These are phyloP conservation scores for Potamilus streckersoni DNA, from an alignment of 1,140 invertebrate species.

Conservation along the genomic window DNA sequence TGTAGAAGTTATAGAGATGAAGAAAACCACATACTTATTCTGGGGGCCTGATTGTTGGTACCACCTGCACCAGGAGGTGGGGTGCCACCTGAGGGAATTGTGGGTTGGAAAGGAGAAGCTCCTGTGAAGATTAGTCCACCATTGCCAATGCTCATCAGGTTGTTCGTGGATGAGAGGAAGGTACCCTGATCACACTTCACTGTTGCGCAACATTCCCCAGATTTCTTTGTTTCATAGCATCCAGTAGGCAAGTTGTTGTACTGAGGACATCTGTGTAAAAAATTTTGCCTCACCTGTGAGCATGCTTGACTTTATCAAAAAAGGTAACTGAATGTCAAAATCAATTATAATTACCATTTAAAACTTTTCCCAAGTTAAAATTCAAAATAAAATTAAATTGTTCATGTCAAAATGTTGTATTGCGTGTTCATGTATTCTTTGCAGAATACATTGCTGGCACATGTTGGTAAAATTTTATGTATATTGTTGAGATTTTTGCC, in stretches of 20 bases:
- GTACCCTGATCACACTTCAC: constrained; percentile 40
- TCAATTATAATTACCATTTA: too few species aligned
- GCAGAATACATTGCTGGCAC: too few species aligned
- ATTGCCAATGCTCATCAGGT: constrained; percentile 40
- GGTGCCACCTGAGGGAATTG: constrained; percentile 28
- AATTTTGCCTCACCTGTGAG: background rate
- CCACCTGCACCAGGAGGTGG: constrained; percentile 41
- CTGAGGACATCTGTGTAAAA: constrained; percentile 45
- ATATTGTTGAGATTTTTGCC: too few species aligned
- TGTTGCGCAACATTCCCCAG: constrained; percentile 49
- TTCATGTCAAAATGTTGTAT: too few species aligned
- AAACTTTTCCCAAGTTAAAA: too few species aligned
- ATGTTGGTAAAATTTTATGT: too few species aligned
- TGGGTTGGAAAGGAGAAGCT: constrained; percentile 28
- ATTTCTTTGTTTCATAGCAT: constrained; percentile 40
- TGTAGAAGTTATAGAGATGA: background rate
- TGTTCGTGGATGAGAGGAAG: constrained; percentile 44
- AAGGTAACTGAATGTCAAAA: too few species aligned
- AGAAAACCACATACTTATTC: constrained; percentile 30
- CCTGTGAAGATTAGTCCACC: constrained; percentile 33
- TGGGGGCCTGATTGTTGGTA: constrained; percentile 26
- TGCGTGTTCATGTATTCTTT: too few species aligned
- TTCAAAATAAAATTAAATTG: too few species aligned
- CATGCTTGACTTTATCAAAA: too few species aligned
- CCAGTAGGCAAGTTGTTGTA: constrained; percentile 49